These are phyloP conservation scores for Sebastes iracundus DNA, from an alignment of 2,797 vertebrate genomes.

Conservation along the genomic window DNA sequence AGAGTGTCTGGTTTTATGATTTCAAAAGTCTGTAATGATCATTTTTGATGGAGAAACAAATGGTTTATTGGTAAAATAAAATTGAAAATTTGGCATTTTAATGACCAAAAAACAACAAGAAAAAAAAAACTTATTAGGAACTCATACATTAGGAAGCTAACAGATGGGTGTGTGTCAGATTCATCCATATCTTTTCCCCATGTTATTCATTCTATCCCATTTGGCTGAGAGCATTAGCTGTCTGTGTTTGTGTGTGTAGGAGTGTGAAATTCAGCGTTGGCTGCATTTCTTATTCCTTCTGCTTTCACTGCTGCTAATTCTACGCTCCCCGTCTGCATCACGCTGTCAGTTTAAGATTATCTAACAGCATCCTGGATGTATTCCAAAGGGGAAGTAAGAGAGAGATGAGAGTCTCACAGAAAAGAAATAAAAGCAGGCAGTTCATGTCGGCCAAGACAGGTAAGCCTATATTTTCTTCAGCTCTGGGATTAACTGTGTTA, in stretches of 20 bases:
- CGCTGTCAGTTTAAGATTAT: neutral
- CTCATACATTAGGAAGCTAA: neutral
- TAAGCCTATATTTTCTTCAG: neutral
- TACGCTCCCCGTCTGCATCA: neutral
- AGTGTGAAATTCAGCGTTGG: slow-evolving; percentile 25
- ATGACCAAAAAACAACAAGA: neutral
- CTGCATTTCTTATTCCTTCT: slow-evolving; percentile 32
- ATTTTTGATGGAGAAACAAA: neutral
- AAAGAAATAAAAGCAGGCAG: neutral
- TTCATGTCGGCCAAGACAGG: neutral
- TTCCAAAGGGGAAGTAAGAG: neutral
- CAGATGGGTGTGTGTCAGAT: slow-evolving; percentile 2
- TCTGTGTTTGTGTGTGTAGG: slow-evolving; percentile 26
- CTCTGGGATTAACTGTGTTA: neutral
- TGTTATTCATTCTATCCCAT: neutral
- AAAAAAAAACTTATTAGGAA: neutral
- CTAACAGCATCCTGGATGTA: neutral
- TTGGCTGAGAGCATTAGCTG: slow-evolving; percentile 4
- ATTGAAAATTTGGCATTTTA: neutral
- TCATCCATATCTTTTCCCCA: neutral
- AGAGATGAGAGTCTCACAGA: neutral
- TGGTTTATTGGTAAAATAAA: neutral
- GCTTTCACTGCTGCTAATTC: slow-evolving; percentile 2
- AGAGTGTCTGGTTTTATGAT: no score
- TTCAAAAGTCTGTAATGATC: neutral